Conservation (phyloP, 2,797 vertebrate species). For the Ciconia nigra region DNA sequence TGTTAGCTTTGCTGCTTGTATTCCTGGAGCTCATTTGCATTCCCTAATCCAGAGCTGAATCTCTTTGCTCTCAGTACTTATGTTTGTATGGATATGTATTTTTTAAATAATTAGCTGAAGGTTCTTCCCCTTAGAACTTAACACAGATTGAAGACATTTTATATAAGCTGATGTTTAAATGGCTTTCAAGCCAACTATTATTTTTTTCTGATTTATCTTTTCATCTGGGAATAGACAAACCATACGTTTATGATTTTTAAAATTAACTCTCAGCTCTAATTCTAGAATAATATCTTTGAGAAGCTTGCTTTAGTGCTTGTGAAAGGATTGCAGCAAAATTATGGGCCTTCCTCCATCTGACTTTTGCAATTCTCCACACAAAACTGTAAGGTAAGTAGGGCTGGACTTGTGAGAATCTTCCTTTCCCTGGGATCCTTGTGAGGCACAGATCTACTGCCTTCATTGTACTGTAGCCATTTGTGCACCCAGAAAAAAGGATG, state of each 20-base stretch:
- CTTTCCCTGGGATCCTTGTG: background rate
- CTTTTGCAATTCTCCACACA: background rate
- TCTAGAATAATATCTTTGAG: background rate
- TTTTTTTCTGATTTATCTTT: background rate
- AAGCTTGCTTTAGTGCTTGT: background rate
- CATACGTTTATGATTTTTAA: background rate
- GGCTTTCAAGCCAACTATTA: background rate
- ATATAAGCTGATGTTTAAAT: background rate
- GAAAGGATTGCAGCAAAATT: background rate
- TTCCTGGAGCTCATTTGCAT: conserved; percentile 50
- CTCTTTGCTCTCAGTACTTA: conserved; percentile 24
- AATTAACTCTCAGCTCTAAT: background rate
- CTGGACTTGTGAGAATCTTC: background rate
- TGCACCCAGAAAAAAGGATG: background rate
- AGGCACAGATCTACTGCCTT: background rate
- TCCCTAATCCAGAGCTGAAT: conserved; percentile 52
- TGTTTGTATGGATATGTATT: background rate
- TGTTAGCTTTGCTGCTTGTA: conserved; percentile 49
- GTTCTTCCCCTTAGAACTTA: background rate
- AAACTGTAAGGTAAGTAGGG: background rate
- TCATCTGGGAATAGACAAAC: background rate
- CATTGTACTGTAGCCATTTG: background rate
- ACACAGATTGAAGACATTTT: conserved; percentile 1
- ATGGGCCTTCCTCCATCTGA: background rate
- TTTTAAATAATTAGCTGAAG: conserved; percentile 35